Evolutionary conservation across 2,888 invertebrate species (phyloP), one percentile per base, ranked within the genome.

Genomic region (Busseola fusca): DNA sequence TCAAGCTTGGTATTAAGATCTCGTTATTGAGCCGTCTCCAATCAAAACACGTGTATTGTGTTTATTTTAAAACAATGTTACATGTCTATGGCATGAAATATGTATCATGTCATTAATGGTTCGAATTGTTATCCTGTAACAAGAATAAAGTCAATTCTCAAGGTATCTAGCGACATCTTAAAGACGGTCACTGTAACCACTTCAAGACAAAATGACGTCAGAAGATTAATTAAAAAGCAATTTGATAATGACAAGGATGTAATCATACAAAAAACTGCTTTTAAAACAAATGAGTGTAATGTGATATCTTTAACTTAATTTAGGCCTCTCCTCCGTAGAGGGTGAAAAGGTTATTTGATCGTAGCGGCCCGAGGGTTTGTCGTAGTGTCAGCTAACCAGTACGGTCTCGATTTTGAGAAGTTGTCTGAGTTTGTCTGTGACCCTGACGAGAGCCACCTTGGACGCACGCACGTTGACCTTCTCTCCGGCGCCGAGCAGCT

Each of bases 371-470:
- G 48, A 62, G n/a, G n/a, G 25, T 25, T 27, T 64, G 12, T 81
- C 64, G 74, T 88, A 88, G 78, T 96, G 96, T 96, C 96, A 96
- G 95, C 96, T 96, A 93, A 98, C 97, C 82, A 97, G 94, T 81
- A 97, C 97, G 79, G 97, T 97, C 93, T 98, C 98, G 74, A 98
- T 97, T 91, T 97, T 98, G 87, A 98, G 96, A 90, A 98, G 96
- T 93, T 97, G 97, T 87, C 97, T 96, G 83, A 98, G 97, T 91
- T 97, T 97, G 88, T 98, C 98, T 86, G 98, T 98, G 94, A 98
- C 98, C 90, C 97, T 97, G 82, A 98, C 97, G 71, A 98, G 96
- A 66, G 97, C 97, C 85, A 98, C 97, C 92, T 98, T 98, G 64
- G 98, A 97, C 58, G 97, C 97, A 73, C 98, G 96, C 70, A 97